phyloP scores from a whole-genome alignment of 2,888 invertebrate species.

The Phymatocera aterrima region DNA sequence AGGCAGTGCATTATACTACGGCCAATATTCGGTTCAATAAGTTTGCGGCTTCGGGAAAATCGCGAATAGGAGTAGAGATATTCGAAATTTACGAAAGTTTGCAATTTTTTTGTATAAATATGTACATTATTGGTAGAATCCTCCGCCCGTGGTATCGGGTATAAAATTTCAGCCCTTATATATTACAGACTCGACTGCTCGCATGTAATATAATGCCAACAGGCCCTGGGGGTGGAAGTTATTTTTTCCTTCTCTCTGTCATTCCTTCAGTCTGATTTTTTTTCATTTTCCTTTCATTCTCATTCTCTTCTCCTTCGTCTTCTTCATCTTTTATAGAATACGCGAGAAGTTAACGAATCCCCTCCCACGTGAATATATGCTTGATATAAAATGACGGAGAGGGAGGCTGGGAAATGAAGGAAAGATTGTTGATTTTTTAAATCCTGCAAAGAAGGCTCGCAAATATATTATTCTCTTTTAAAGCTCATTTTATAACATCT shows the following conservation, averaged over 20 bases:
- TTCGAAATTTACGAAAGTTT: not conserved
- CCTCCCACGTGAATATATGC: not conserved
- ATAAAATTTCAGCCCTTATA: too few species aligned
- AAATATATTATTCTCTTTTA: not conserved
- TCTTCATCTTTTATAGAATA: not conserved
- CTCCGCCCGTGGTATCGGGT: not conserved
- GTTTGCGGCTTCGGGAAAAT: not conserved
- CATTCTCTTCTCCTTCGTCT: not conserved
- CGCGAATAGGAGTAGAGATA: not conserved
- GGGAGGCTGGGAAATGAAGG: not conserved
- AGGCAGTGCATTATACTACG: not conserved
- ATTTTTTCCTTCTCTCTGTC: not conserved
- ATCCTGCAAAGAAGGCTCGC: too few species aligned
- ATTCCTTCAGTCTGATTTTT: too few species aligned
- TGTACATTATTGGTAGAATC: not conserved
- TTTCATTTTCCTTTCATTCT: not conserved
- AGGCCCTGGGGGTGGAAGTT: too few species aligned
- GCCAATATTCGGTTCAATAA: slow-evolving; percentile 20
- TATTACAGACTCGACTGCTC: too few species aligned
- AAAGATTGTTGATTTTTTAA: not conserved
- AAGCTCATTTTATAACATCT: not conserved
- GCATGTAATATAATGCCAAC: too few species aligned
- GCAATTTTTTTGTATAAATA: not conserved
- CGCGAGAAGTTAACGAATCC: too few species aligned
- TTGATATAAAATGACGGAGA: not conserved